phyloP scores from a whole-genome alignment of 1,140 invertebrate species.

The Epicauta chinensis region DNA sequence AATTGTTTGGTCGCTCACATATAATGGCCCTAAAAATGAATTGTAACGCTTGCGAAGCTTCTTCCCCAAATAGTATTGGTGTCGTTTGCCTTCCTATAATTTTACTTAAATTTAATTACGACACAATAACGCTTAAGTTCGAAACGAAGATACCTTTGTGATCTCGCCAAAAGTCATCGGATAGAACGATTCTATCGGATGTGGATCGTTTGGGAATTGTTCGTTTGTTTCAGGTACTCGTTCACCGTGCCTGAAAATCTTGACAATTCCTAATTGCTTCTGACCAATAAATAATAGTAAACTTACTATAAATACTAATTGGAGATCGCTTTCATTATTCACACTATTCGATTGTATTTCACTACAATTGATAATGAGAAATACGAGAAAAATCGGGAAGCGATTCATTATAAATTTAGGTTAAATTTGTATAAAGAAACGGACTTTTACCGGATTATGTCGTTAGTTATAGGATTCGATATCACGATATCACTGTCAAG shows the following conservation, averaged over 20 bases:
- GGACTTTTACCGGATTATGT: no score
- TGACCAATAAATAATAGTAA: constrained; percentile 1
- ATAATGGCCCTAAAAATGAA: constrained; percentile 50
- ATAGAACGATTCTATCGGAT: not conserved
- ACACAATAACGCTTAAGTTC: not conserved
- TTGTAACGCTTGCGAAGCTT: constrained; percentile 54
- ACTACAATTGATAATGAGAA: not conserved
- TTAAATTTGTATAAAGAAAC: no score
- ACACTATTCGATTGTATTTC: not conserved
- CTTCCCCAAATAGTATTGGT: constrained; percentile 54
- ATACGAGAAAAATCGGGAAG: not conserved
- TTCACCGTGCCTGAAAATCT: constrained; percentile 8
- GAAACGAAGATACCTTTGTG: not conserved
- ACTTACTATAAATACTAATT: constrained; percentile 5
- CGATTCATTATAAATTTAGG: no score
- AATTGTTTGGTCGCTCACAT: constrained; percentile 43
- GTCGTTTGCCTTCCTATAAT: constrained; percentile 52
- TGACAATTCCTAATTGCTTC: not conserved
- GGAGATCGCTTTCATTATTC: not conserved
- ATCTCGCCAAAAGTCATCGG: not conserved
- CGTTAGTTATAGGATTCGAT: no score
- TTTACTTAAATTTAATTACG: not conserved
- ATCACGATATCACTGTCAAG: no score
- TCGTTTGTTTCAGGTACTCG: constrained; percentile 1
- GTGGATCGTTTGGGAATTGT: constrained; percentile 1